phyloP scores from a whole-genome alignment of 2,113 vertebrate species.

The Psammodynastes pulverulentus region DNA sequence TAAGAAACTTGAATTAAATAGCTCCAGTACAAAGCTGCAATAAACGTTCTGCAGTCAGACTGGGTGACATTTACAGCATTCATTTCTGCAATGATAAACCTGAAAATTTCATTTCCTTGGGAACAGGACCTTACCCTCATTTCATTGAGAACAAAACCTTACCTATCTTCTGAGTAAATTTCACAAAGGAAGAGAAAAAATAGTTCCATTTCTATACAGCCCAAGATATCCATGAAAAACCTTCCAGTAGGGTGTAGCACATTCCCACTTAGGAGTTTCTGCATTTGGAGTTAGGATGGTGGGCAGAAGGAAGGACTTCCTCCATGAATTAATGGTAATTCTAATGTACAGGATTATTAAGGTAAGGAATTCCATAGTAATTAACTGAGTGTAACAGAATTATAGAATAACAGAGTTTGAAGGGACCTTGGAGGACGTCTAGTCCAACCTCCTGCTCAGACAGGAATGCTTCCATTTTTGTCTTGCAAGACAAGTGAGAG shows the following conservation, averaged over 20 bases:
- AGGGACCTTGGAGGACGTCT: too few relatives aligned
- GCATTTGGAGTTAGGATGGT: not conserved
- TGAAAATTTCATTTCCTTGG: not conserved
- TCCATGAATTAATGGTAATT: not conserved
- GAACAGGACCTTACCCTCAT: not conserved
- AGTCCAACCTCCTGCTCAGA: too few relatives aligned
- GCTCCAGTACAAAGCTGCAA: not conserved
- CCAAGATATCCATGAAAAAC: not conserved
- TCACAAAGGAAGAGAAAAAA: not conserved
- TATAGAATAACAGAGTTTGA: too few relatives aligned
- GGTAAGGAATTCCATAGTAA: not conserved
- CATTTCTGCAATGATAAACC: not conserved
- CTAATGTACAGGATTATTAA: not conserved
- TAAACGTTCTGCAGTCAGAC: not conserved
- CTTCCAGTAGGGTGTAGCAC: not conserved
- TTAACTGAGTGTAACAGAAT: not conserved
- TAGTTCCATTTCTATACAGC: not conserved
- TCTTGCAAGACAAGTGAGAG: not conserved
- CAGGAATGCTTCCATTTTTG: not conserved
- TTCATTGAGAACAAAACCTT: not conserved
- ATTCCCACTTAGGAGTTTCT: not conserved
- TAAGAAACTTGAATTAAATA: not conserved
- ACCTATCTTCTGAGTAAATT: not conserved
- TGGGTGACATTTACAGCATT: not conserved
- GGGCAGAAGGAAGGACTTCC: not conserved